Conservation (phyloP, 23 tunicate genomes). For the Aplidium turbinatum region DNA sequence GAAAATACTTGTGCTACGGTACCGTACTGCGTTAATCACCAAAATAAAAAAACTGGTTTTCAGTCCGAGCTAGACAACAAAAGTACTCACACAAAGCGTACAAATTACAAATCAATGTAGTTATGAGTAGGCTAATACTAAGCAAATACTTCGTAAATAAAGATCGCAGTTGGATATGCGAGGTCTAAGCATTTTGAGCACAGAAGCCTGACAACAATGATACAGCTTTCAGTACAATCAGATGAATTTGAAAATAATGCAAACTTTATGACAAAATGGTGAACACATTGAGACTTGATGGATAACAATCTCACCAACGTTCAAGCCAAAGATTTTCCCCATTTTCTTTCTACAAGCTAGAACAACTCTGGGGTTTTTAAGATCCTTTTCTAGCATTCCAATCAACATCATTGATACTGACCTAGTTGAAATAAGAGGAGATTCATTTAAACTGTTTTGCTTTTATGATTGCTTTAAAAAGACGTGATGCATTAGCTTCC, state of each 20-base stretch:
- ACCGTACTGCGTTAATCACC: too few relatives aligned
- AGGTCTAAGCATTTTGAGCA: neutral
- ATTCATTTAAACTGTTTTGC: too few relatives aligned
- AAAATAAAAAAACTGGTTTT: too few relatives aligned
- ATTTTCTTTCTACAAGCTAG: conserved; percentile 16
- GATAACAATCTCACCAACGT: conserved; percentile 5
- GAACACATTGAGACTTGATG: too few relatives aligned
- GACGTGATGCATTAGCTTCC: too few relatives aligned
- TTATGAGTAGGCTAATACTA: too few relatives aligned
- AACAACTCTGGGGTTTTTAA: neutral
- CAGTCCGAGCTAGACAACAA: too few relatives aligned
- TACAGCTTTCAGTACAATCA: neutral
- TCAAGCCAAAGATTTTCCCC: conserved; percentile 15
- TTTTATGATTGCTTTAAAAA: too few relatives aligned
- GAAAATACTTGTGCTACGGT: too few relatives aligned
- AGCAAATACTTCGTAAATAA: neutral
- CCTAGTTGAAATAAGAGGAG: too few relatives aligned
- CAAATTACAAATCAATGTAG: too few relatives aligned
- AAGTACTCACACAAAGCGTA: too few relatives aligned
- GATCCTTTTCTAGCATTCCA: conserved; percentile 32
- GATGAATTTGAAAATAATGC: neutral
- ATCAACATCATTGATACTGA: conserved; percentile 15
- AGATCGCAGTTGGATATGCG: neutral
- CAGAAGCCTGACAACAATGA: neutral
- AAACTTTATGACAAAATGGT: neutral